Base-by-base conservation (phyloP, 2,888 invertebrate genomes). In the Phengaris arion region DNA sequence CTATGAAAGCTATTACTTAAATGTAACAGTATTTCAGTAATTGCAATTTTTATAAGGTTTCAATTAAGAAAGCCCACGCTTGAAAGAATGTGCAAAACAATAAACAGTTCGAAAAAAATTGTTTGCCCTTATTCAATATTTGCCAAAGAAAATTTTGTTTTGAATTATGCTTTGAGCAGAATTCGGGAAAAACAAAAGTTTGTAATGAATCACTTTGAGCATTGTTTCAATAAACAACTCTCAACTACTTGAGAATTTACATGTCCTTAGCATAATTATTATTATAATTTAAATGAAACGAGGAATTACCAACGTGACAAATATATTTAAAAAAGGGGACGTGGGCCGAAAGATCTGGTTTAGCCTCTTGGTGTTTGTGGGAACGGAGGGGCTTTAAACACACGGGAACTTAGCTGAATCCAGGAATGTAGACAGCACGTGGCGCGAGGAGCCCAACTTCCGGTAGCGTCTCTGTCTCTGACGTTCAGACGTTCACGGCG, bases 121-220 rank as follows among this genome's bases (percentile, higher is more conserved):
- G 64, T 48, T 48, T 75, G 54, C 69, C 69, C 70, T 72, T 70
- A 75, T 75, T 72, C 52, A 75, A 75, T 75, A 75, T 70, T 75
- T 48, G 48, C 57, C 13, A 75, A 75, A 70, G 75, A 57, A 45
- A 70, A 70, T 75, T 75, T 48, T 75, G 70, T 70, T 75, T 75
- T 55, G 75, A 70, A 75, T 75, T 70, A 70, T 75, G 69, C 75
- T 75, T 75, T 75, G 75, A 70, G 57, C 57, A 70, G 52, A 55
- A 75, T 75, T 75, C 57, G 70, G 70, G 70, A 70, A 70, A 75
- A 75, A 75, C 75, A 75, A 75, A 75, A 75, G 70, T 75, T 75
- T 70, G 59, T 75, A 70, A 75, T 75, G 75, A 75, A 75, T 75
- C 75, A 75, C 57, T 68, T 68, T 75, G 70, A 22, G 75, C 70